Evolutionary conservation across 1,140 invertebrate genomes (phyloP), one percentile per base, ranked within the genome.

Genomic region (Drosophila insularis): DNA sequence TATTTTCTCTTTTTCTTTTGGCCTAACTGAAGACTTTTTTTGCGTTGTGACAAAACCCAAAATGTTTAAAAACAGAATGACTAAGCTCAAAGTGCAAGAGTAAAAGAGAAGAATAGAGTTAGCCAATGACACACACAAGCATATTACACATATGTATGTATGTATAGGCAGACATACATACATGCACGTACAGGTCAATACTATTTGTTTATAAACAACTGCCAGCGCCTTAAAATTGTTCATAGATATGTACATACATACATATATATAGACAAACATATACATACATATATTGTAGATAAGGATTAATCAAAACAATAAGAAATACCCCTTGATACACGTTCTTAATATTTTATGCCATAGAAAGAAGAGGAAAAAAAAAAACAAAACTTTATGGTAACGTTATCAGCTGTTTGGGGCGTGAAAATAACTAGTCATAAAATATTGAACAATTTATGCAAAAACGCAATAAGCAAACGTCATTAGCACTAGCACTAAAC

Each of bases 11-110:
- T 71, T 71, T 79, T 76, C 63, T 60, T 65, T 78, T 78, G 72
- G 75, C 76, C 50, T 50, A 46, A 76, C 32, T 68, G 53, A 56
- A 62, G 64, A 77, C 64, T 73, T 80, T 71, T 85, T 86, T 85
- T 80, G 74, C 80, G 68, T 66, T 81, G 69, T 73, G 58, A 68
- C 63, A 61, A 69, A 87, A 72, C 73, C 68, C 60, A 56, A 69
- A 87, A 76, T 76, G 53, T 76, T 67, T 58, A 27, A 79, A 87
- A 87, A 71, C 71, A 79, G 64, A 73, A 77, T 87, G 78, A 87
- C 75, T 79, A 78, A 86, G 81, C 81, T 71, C 67, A 80, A 84
- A 68, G 69, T 76, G 66, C 68, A 76, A 63, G 60, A 72, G 71
- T 39, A 69, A 66, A 75, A 81, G 56, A 73, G 64, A 78, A 43